Evolutionary conservation across 2,797 vertebrate genomes (phyloP), one percentile per base, ranked within the genome.

Genomic region (Acrossocheilus wenchowensis): DNA sequence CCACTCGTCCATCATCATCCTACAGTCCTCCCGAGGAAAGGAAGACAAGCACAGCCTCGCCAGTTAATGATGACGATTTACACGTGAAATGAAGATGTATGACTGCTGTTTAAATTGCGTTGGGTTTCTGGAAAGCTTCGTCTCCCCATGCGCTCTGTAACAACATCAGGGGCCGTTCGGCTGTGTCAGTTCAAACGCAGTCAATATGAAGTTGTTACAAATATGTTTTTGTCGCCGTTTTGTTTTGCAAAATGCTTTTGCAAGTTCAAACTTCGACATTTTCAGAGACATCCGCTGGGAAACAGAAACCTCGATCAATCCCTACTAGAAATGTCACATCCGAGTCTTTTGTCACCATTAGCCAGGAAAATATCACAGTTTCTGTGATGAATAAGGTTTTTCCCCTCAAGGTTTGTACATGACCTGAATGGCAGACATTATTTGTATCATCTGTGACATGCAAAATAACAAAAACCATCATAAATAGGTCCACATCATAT

Each of bases 1-100:
- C 86, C 82, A 62, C 43, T 93, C 92, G 80, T 96, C 91, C 92
- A 95, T 95, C 94, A 95, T 82, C 64, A 87, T 82, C 88, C 90
- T 84, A 86, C 87, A 69, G 84, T 87, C 54, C 89, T 92, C 87
- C 90, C 19, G 72, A 86, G 11, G 88, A 26, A 86, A 87, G 82
- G 52, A 79, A 87, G 91, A 93, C 86, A 90, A 90, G 89, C 84
- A 14, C 88, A 90, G 83, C 78, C 17, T 86, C 89, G 78, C 60
- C 57, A 91, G 90, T 91, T 95, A 94, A 94, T 93, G 93, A 94
- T 91, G 90, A 90, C 87, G 88, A 91, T 94, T 93, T 93, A 91
- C 88, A 85, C 86, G 90, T 89, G 90, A 93, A 94, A 95, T 93
- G 87, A 94, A 94, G 94, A 96, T 86, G 80, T 88, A 95, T 79